phyloP scores from a whole-genome alignment of 2,797 vertebrate species.

The Sebastes dallii region DNA sequence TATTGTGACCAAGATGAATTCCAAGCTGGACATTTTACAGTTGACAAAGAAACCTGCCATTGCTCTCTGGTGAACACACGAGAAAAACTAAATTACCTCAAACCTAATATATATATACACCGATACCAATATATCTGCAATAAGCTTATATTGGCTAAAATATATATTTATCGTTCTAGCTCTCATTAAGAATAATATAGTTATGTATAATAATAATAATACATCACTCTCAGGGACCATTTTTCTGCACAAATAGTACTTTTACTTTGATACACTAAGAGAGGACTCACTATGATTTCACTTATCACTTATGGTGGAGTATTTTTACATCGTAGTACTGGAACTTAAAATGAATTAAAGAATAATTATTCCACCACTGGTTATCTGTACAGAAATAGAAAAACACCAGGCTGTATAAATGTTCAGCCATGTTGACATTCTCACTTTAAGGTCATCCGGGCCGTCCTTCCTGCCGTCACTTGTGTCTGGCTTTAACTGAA shows the following conservation, averaged over 20 bases:
- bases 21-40: background rate
- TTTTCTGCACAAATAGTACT: background rate
- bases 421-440: slow-evolving; percentile 45
- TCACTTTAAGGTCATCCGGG: slow-evolving; percentile 53
- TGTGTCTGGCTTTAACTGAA: slow-evolving; percentile 34
- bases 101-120: background rate
- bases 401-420: background rate
- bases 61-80: background rate
- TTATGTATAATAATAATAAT: background rate
- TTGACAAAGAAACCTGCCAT: background rate
- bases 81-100: background rate
- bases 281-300: background rate
- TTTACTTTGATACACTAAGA: background rate
- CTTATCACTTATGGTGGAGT: background rate
- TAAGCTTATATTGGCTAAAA: too few relatives aligned
- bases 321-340: background rate
- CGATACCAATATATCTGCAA: background rate
- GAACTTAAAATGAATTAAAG: background rate
- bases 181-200: background rate
- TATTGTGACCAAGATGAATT: background rate
- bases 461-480: slow-evolving; percentile 20
- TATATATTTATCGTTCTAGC: background rate
- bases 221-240: background rate
- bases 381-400: background rate
- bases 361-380: background rate